phyloP scores from a whole-genome alignment of 2,888 invertebrate species.

The Nebria salina region DNA sequence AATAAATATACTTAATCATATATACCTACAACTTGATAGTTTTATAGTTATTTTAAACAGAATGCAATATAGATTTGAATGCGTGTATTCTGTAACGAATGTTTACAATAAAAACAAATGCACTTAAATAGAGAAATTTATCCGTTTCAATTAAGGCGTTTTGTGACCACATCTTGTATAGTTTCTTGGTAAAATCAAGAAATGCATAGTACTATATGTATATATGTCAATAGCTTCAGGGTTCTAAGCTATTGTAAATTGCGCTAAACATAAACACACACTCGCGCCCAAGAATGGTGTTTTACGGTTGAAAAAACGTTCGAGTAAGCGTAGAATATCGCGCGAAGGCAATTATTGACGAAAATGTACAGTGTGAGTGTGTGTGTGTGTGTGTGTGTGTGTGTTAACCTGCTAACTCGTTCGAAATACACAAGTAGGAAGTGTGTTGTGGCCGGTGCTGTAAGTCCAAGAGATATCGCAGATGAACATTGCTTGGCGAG shows the following conservation, averaged over 20 bases:
- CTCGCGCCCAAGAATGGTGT: slow-evolving; percentile 17
- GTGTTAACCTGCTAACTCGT: slow-evolving; percentile 14
- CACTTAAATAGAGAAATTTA: too few relatives aligned
- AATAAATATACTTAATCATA: neutral
- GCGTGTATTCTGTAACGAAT: too few relatives aligned
- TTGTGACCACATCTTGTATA: neutral
- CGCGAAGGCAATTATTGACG: slow-evolving; percentile 35
- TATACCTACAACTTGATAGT: too few relatives aligned
- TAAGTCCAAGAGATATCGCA: slow-evolving; percentile 28
- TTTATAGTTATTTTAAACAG: too few relatives aligned
- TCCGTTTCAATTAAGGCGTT: too few relatives aligned
- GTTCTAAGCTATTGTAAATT: slow-evolving; percentile 5
- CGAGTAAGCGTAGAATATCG: slow-evolving; percentile 30
- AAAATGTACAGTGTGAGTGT: slow-evolving; percentile 21
- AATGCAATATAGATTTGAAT: too few relatives aligned
- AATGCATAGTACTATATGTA: neutral
- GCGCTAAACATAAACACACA: slow-evolving; percentile 14
- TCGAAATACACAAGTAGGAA: slow-evolving; percentile 15
- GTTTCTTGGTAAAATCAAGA: neutral
- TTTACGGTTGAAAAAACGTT: slow-evolving; percentile 17
- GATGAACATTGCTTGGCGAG: slow-evolving; percentile 15
- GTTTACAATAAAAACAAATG: too few relatives aligned
- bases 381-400: neutral
- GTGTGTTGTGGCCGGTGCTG: slow-evolving; percentile 22
- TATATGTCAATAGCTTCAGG: neutral